Base-by-base conservation (phyloP, 2,113 vertebrate genomes). In the Cyprinodon tularosa region DNA sequence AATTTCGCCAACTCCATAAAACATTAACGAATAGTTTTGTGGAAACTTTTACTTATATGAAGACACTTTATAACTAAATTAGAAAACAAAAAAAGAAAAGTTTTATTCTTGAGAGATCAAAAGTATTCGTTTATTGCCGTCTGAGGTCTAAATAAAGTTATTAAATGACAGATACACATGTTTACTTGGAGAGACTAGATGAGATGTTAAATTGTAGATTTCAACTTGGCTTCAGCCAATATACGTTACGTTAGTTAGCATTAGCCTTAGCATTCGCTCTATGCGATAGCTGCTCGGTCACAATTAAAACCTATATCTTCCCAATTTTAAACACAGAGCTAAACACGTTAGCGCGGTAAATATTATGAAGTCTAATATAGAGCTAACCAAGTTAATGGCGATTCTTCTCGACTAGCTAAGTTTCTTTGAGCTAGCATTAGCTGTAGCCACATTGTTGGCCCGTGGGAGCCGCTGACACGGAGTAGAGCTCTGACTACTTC, bases 381-480 rank as follows among this genome's bases (percentile, higher is more conserved):
- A 12, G 3, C 7, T 13, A 42, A 59, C 4, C 44, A 44, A 59
- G 8, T 65, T 3, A 66, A 3, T 36, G 44, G 59, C 75, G 47
- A 40, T 5, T 22, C 39, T 9, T 68, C 71, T 76, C 71, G 17
- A 71, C 82, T 72, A 17, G 62, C 47, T 66, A 90, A 90, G 84
- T 91, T 90, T 87, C 66, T 63, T 66, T 1, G 20, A 20, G 87
- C 89, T 90, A 88, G 62, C 68, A 67, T 65, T 91, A 91, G 89
- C 87, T 60, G 68, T 85, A 90, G 90, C 88, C 72, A 85, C 84
- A 89, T 84, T 85, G 88, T 85, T 83, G 88, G 88, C 86, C 85
- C 79, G 57, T 59, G 62, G 62, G 80, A 84, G 63, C 62, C 64
- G 40, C 62, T 17, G 53, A 84, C 60, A 9, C 9, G 60, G 2